phyloP scores from a whole-genome alignment of 2,113 vertebrate species.

The Oncorhynchus masou region DNA sequence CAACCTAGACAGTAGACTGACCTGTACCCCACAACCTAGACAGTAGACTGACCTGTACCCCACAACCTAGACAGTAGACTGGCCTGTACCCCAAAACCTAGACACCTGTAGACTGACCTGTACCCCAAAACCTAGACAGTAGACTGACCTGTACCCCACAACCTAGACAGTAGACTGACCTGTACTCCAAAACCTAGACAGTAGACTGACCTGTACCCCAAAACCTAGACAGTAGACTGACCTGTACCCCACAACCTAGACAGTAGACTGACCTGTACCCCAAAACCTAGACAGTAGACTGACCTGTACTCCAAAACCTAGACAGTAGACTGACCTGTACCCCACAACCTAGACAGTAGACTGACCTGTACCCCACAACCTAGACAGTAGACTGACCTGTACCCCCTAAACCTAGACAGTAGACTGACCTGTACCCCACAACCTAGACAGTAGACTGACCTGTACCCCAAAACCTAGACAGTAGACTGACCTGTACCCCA shows the following conservation, averaged over 20 bases:
- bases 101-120: not conserved
- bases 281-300: conserved; percentile 16
- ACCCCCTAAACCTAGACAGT: not conserved
- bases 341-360: not conserved
- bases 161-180: conserved; percentile 21
- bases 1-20: conserved; percentile 43
- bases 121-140: not conserved
- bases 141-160: too few relatives aligned
- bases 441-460: too few relatives aligned
- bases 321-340: not conserved
- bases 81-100: conserved; percentile 51
- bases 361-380: conserved; percentile 52
- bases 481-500: too few relatives aligned
- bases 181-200: too few relatives aligned
- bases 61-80: not conserved
- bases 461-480: too few relatives aligned
- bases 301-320: not conserved
- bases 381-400: not conserved
- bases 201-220: conserved; percentile 77
- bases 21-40: conserved; percentile 66
- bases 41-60: not conserved
- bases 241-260: not conserved
- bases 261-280: conserved; percentile 39
- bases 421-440: too few relatives aligned
- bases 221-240: conserved; percentile 3